Evolutionary conservation across 2,113 vertebrate genomes (phyloP).

Genomic region (rat (Rattus norvegicus)): GRCr8 NC_086020.1:151494501-151495000

Average conservation of each 20-base stretch:
- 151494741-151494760: background rate
- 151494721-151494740: background rate
- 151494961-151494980: background rate
- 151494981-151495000: background rate
- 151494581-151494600: background rate
- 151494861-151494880: background rate
- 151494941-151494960: background rate
- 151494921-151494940: slow-evolving; percentile 16
- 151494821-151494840: background rate
- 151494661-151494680: background rate
- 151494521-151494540: background rate
- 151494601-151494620: fast-evolving
- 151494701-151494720: background rate
- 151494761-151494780: background rate
- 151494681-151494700: background rate
- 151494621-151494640: background rate
- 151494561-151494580: fast-evolving
- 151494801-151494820: background rate
- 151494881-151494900: background rate
- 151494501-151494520: background rate
- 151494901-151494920: background rate
- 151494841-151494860: background rate
- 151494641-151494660: background rate
- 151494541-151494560: background rate
- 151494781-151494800: background rate